These are phyloP conservation scores for Cerceris rybyensis DNA, from an alignment of 2,888 invertebrate species.

Conservation along the genomic window DNA sequence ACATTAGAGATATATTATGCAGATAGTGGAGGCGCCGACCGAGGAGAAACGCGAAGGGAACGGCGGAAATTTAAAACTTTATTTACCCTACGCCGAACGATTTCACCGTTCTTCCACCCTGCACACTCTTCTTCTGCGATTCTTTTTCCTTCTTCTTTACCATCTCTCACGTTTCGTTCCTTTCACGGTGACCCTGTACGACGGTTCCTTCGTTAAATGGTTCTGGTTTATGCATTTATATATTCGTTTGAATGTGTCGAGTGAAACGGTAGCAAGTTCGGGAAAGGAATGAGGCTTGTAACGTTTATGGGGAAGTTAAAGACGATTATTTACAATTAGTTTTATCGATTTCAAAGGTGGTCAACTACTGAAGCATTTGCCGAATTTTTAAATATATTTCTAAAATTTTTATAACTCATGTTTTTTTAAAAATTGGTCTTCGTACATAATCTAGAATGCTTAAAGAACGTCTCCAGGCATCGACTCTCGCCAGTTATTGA, in stretches of 20 bases:
- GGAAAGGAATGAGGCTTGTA: not conserved
- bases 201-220: not conserved
- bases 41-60: slow-evolving; percentile 59
- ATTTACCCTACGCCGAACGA: slow-evolving; percentile 76
- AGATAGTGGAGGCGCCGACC: slow-evolving; percentile 70
- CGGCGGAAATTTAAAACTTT: slow-evolving; percentile 80
- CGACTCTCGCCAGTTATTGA: no score
- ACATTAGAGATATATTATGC: slow-evolving; percentile 78
- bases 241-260: not conserved
- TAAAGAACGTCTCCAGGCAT: no score
- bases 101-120: slow-evolving; percentile 39
- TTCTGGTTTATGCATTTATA: not conserved
- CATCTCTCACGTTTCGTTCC: slow-evolving; percentile 1
- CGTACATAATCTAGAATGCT: no score
- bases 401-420: no score
- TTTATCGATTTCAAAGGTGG: no score
- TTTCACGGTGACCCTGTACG: not conserved
- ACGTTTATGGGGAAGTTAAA: no score
- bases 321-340: no score
- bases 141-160: slow-evolving; percentile 11
- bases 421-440: no score
- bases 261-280: not conserved
- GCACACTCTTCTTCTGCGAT: slow-evolving; percentile 1
- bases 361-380: no score
- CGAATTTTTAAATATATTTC: no score